Percentiles rank a stretch among this genome's conserved stretches.
Conservation (phyloP, 1,140 invertebrate genomes). For the Anthonomus grandis region DNA sequence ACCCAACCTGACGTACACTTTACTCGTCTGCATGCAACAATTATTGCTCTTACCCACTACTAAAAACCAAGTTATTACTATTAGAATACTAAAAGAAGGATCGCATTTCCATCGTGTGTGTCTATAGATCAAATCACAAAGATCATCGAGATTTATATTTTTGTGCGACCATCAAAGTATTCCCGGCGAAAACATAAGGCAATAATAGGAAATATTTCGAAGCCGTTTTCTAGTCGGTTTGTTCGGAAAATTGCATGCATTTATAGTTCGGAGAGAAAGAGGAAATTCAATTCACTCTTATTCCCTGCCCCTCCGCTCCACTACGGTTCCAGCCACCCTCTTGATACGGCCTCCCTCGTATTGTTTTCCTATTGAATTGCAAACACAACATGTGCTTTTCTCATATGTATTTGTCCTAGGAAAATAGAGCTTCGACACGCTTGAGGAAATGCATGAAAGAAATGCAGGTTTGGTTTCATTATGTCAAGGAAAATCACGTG, state of each 20-base stretch:
- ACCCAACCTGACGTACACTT: too few relatives aligned
- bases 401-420: conserved; percentile 27
- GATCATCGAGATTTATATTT: conserved; percentile 25
- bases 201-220: conserved; percentile 29
- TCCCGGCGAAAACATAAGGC: conserved; percentile 26
- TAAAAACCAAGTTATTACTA: too few relatives aligned
- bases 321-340: conserved; percentile 1
- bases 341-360: conserved; percentile 26
- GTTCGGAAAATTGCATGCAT: conserved; percentile 31
- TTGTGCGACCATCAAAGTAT: conserved; percentile 17
- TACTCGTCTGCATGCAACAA: too few relatives aligned
- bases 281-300: conserved; percentile 29
- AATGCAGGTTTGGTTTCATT: too few relatives aligned
- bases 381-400: conserved; percentile 31
- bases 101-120: too few relatives aligned
- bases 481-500: too few relatives aligned
- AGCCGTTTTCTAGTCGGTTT: conserved; percentile 31
- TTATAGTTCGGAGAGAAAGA: conserved; percentile 28
- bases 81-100: too few relatives aligned
- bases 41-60: too few relatives aligned
- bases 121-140: conserved; percentile 20
- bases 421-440: conserved; percentile 13
- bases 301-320: conserved; percentile 1
- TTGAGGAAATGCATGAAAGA: conserved; percentile 12
- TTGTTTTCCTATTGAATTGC: conserved; percentile 32